A percentile compares a stretch with the other conserved stretches of the same genome.
Evolutionary conservation across 2,113 vertebrate genomes (phyloP).

Genomic region (Cricetomys ansorgei): DNA sequence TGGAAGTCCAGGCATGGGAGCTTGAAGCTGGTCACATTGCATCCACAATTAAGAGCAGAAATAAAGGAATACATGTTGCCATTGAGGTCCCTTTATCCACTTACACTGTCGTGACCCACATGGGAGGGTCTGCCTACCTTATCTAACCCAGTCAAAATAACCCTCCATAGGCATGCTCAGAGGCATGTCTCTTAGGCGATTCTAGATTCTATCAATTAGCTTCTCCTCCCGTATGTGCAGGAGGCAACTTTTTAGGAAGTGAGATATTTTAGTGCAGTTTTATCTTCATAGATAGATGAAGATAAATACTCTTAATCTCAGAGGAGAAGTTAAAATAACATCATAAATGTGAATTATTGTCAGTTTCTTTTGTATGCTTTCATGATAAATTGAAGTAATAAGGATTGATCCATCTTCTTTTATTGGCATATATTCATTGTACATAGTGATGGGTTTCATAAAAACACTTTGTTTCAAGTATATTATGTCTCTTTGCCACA

Average conservation of each 20-base stretch:
- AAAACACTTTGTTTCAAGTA: neutral
- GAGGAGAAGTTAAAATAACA: neutral
- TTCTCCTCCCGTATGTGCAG: neutral
- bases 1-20: neutral
- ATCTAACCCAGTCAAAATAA: neutral
- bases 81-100: neutral
- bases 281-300: neutral
- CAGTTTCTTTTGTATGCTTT: neutral
- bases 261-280: slow-evolving; percentile 26
- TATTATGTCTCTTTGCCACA: neutral
- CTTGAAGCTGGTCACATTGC: neutral
- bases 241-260: neutral
- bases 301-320: neutral
- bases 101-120: neutral
- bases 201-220: too few relatives aligned
- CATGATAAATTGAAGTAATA: neutral
- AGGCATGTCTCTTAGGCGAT: neutral
- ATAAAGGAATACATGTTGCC: neutral
- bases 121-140: neutral
- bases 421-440: neutral
- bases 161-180: neutral
- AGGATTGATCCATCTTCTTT: neutral
- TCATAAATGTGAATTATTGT: neutral
- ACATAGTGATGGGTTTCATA: neutral
- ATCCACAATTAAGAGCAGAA: neutral